Percentiles rank a stretch among this genome's conserved stretches.
These are phyloP conservation scores for Crotalus tigris DNA, from an alignment of 2,113 vertebrate genomes.

Conservation along the genomic window DNA sequence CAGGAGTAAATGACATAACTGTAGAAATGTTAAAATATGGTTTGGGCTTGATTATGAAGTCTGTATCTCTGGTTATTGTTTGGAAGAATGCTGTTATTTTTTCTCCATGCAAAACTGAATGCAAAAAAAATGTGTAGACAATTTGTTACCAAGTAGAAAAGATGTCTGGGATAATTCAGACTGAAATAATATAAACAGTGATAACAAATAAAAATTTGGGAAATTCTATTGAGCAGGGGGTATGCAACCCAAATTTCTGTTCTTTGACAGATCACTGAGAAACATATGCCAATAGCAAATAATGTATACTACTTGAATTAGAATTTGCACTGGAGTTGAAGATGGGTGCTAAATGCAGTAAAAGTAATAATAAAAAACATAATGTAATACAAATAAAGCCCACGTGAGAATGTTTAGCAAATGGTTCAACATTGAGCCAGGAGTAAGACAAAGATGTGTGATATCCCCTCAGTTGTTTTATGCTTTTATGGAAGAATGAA, in stretches of 20 bases:
- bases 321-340: not conserved
- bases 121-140: not conserved
- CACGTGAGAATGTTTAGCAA: not conserved
- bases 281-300: not conserved
- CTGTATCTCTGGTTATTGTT: not conserved
- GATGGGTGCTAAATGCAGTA: not conserved
- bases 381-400: not conserved
- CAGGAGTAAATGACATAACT: not conserved
- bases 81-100: not conserved
- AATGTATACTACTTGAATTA: not conserved
- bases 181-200: not conserved
- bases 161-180: not conserved
- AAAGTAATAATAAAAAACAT: not conserved
- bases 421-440: not conserved
- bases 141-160: not conserved
- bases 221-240: not conserved
- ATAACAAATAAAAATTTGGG: not conserved
- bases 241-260: not conserved
- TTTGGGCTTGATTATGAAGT: not conserved
- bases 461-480: not conserved
- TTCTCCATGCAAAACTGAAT: not conserved
- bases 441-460: not conserved
- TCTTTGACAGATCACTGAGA: not conserved
- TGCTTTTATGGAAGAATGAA: not conserved
- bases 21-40: not conserved